Conservation (phyloP, 2,797 vertebrate genomes). For the Phalloptychus januarius region DNA sequence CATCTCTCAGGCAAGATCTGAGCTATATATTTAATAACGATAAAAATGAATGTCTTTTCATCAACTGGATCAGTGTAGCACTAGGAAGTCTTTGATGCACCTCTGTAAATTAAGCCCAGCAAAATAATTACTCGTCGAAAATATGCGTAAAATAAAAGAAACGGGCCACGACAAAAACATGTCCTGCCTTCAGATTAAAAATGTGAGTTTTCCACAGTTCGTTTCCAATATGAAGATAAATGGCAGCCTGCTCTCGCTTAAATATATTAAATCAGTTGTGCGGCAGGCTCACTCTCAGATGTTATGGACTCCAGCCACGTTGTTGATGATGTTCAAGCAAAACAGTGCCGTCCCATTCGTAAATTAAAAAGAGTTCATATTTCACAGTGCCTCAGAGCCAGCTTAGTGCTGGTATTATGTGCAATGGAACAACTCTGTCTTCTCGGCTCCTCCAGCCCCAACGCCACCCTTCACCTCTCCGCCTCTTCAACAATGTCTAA, state of each 20-base stretch:
- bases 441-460: constrained; percentile 7
- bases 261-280: constrained; percentile 11
- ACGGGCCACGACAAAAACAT: not conserved
- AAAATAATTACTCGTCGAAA: not conserved
- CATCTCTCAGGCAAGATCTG: not conserved
- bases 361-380: constrained; percentile 30
- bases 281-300: not conserved
- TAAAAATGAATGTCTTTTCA: not conserved
- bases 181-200: constrained; percentile 6
- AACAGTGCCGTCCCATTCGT: constrained; percentile 27
- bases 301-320: constrained; percentile 13
- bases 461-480: constrained; percentile 1
- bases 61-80: not conserved
- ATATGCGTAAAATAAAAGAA: not conserved
- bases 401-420: constrained; percentile 34
- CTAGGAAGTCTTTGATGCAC: not conserved
- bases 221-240: not conserved
- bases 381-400: constrained; percentile 14
- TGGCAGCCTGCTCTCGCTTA: not conserved
- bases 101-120: not conserved
- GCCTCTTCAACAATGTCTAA: constrained; percentile 51
- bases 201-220: not conserved
- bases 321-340: constrained; percentile 22
- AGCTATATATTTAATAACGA: not conserved
- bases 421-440: constrained; percentile 58